Percentiles rank a stretch among this genome's conserved stretches.
phyloP scores from a whole-genome alignment of 2,113 vertebrate species.

The Dasyurus viverrinus region DNA sequence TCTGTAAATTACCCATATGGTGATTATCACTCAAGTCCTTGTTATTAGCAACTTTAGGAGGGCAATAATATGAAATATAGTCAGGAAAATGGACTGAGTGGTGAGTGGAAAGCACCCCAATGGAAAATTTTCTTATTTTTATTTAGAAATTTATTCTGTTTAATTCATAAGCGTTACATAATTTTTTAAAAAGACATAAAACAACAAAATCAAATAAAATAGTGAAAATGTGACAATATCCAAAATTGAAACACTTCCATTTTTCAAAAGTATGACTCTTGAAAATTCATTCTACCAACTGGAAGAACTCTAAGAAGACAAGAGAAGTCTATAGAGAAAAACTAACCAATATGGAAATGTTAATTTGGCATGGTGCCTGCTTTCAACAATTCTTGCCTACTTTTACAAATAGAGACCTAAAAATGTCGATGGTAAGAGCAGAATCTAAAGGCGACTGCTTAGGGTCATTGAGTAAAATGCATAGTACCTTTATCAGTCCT shows the following conservation, averaged over 20 bases:
- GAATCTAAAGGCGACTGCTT: not conserved
- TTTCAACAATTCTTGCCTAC: constrained; percentile 19
- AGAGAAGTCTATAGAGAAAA: not conserved
- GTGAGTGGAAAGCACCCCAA: not conserved
- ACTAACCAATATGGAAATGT: constrained; percentile 12
- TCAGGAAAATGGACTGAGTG: constrained; percentile 44
- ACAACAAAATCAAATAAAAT: no score
- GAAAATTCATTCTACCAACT: no score
- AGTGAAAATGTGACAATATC: no score
- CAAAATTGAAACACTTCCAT: no score
- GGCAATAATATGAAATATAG: not conserved
- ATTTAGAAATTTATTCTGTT: no score
- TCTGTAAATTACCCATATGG: constrained; percentile 29
- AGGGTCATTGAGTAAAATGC: accelerated
- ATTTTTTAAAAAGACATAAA: no score
- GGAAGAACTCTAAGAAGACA: not conserved
- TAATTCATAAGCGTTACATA: no score
- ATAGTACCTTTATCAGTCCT: not conserved
- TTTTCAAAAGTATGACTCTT: no score
- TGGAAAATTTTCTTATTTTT: not conserved
- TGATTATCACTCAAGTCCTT: constrained; percentile 56
- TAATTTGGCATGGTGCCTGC: not conserved
- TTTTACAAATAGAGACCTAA: not conserved
- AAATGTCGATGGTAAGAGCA: not conserved
- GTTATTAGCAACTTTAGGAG: constrained; percentile 9